Conservation (phyloP, 2,113 vertebrate species). For the Urocolius indicus region DNA sequence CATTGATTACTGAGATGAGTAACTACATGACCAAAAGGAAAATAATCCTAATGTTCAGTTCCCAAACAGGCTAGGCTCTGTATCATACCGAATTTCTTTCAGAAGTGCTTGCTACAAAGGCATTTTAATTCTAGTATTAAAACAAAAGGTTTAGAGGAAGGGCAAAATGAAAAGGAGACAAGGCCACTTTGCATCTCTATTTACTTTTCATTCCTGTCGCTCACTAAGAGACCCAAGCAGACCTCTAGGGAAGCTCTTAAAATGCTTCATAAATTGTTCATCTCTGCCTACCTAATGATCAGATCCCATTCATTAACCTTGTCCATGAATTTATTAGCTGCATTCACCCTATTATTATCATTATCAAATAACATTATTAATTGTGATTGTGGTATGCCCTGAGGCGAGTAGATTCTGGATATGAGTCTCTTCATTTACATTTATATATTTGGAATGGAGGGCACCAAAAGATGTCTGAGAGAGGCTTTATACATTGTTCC, state of each 20-base stretch:
- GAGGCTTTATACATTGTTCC: not conserved
- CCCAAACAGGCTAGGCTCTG: not conserved
- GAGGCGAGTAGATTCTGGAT: not conserved
- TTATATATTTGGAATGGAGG: not conserved
- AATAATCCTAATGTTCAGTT: not conserved
- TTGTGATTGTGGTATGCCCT: not conserved
- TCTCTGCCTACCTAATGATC: not conserved
- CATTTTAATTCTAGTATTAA: not conserved
- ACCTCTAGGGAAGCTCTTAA: not conserved
- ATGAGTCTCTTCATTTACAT: not conserved
- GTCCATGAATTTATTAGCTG: not conserved
- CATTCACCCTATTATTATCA: not conserved
- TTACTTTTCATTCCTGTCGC: not conserved
- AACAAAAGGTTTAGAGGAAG: not conserved
- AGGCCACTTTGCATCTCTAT: not conserved
- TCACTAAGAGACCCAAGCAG: not conserved
- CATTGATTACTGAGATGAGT: not conserved
- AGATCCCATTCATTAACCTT: not conserved
- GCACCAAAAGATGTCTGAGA: not conserved
- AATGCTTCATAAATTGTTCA: not conserved
- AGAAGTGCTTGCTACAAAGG: not conserved
- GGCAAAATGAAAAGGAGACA: not conserved
- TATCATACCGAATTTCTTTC: not conserved
- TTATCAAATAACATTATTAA: slow-evolving; percentile 2
- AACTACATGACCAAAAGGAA: rapidly evolving